Evolutionary conservation across 2,888 invertebrate species (phyloP), one percentile per base, ranked within the genome.

Genomic region (Eulithis testata): DNA sequence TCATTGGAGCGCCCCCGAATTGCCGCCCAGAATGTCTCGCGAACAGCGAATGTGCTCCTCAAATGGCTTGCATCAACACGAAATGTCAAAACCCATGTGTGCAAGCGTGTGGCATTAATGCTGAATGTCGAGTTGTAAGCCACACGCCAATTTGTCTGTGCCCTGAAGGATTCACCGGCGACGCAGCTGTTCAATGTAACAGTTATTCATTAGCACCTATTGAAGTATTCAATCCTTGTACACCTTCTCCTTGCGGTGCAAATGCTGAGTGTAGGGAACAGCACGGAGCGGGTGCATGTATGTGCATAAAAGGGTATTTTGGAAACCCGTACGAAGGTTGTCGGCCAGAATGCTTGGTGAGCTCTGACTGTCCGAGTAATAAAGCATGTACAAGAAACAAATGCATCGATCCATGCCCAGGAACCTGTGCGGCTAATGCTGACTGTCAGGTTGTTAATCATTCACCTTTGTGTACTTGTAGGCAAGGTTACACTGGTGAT

Each of bases 261-360:
- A 95, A 95, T 78, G 95, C 96, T 4, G 89, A 94, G 70, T 96
- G 95, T 76, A 90, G 87, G 73, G 94, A 94, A 79, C 94, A 94
- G 73, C 89, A 89, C 36, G 93, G 90, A 61, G 94, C 94, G 27
- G 95, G 95, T 65, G 92, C 96, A 6, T 97, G 97, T 79, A 91
- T 94, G 61, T 97, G 97, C 78, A 84, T 95, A 14, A 91, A 94
- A 3, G 96, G 96, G 52, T 96, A 95, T 78, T 94, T 95, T 70
- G 97, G 97, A 68, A 96, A 97, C 87, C 96, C 97, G n/a, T 96
- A 96, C 73, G 95, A 96, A 86, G 95, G 95, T 51, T 97, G 96
- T 80, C 94, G 95, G 66, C 96, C 96, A 31, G 96, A 96, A 89
- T 97, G 96, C 81, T 89, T 95, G 4, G 88, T 95, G 0, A 96